Conservation (phyloP, 2,888 invertebrate genomes). For the Gastracanthus pulcherrimus region DNA sequence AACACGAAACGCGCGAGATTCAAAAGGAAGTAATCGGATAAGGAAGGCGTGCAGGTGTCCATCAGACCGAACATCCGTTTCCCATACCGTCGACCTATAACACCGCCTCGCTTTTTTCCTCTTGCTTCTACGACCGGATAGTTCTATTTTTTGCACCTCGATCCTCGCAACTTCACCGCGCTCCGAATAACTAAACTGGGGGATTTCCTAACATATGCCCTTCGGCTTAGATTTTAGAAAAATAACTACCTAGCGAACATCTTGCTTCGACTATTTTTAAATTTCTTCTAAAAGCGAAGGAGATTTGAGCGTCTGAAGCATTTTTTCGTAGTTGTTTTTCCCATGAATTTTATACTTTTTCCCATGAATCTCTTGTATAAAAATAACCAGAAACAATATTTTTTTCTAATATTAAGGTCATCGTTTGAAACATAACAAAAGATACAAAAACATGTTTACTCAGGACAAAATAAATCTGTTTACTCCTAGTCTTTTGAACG, state of each 20-base stretch:
- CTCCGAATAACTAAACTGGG: background rate
- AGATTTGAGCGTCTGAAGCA: no score
- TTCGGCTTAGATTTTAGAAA: background rate
- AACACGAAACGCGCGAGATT: constrained; percentile 12
- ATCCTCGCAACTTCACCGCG: background rate
- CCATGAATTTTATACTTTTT: no score
- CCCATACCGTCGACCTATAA: background rate
- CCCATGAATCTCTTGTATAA: no score
- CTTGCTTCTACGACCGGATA: background rate
- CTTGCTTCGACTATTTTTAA: background rate
- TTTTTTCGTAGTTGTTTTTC: no score
- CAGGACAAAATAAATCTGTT: background rate
- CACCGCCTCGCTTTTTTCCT: background rate
- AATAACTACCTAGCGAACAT: background rate
- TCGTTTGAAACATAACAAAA: background rate
- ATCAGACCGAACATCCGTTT: constrained; percentile 60
- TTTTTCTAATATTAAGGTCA: background rate
- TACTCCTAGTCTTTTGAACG: no score
- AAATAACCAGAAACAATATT: no score
- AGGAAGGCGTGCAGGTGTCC: constrained; percentile 54
- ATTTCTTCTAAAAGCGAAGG: background rate
- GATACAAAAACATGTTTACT: background rate
- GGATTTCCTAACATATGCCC: background rate
- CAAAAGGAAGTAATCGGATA: constrained; percentile 47
- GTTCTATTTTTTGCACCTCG: background rate